phyloP scores from a whole-genome alignment of 1,140 invertebrate species.

The Microplitis mediator region DNA sequence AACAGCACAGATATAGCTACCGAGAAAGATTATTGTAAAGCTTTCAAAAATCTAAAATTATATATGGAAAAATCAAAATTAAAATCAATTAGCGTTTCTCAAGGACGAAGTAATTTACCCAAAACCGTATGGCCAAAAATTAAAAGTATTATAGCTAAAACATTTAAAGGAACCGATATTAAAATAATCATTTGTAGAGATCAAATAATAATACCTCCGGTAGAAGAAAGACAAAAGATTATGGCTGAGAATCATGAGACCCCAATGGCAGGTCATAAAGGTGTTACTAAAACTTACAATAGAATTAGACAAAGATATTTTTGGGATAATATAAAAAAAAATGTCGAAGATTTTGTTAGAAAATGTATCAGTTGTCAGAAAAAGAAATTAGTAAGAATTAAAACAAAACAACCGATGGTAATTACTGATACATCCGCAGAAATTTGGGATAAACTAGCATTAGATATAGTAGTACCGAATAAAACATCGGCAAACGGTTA shows the following conservation, averaged over 20 bases:
- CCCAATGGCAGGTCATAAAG: conserved; percentile 33
- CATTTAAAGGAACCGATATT: conserved; percentile 5
- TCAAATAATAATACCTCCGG: conserved; percentile 2
- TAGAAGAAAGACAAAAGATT: not conserved
- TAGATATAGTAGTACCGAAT: conserved; percentile 28
- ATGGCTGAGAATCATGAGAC: conserved; percentile 19
- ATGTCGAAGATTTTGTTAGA: not conserved
- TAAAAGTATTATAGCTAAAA: not conserved
- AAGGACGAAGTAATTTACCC: not conserved
- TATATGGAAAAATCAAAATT: too few species aligned
- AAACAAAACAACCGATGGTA: conserved; percentile 14
- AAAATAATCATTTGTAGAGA: conserved; percentile 18
- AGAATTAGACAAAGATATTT: conserved; percentile 21
- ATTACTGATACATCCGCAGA: conserved; percentile 29
- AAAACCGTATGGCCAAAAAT: not conserved
- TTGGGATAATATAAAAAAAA: conserved; percentile 28
- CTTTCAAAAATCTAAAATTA: too few species aligned
- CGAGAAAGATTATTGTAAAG: too few species aligned
- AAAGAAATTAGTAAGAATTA: not conserved
- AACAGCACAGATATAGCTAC: too few species aligned
- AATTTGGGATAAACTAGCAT: conserved; percentile 28
- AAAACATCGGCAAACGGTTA: conserved; percentile 18
- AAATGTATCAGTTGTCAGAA: conserved; percentile 15
- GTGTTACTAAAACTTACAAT: conserved; percentile 29
- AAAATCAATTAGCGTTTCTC: too few species aligned